Base-by-base conservation (phyloP, 2,113 vertebrate species). In the Willisornis vidua region DNA sequence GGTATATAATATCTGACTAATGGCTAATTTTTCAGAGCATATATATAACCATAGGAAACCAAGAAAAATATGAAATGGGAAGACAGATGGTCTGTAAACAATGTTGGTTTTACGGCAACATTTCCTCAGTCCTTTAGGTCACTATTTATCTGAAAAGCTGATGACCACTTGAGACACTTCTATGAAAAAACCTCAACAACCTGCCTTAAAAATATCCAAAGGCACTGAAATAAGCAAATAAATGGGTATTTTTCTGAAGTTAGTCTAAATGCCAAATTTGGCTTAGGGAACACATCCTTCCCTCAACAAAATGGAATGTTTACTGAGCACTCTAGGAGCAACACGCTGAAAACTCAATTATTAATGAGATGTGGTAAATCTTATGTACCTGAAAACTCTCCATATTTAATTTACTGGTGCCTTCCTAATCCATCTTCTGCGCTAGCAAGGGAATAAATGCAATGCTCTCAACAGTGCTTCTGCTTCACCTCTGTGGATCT, bases 341-440 rank as follows among this genome's bases (percentile, higher is more conserved):
- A 45, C 9, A n/a, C 12, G 71, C 48, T 81, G 46, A 58, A 94
- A 92, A 89, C 26, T 94, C 61, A 78, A 19, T 84, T 93, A 72
- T 91, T 94, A 92, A 96, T 61, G n/a, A 77, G 67, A 87, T 39
- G 33, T 46, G 73, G 37, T 89, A 78, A 88, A 94, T 92, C 70
- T 39, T 85, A 57, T 26, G 31, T 68, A 22, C 31, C 73, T 82
- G 77, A 94, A 92, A 92, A 89, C 33, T 78, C 49, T 85, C 70
- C 76, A 41, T 75, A 72, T 91, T 72, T 92, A 85, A 85, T 92
- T 93, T 89, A 65, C 43, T 61, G 22, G 5, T 57, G 41, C 8
- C 19, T 89, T 91, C 48, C 52, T 87, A 61, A 81, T 92, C 77
- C 25, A 75, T 86, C 48, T 89, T 84, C 45, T 78, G 25, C 31